A percentile compares a stretch with the other conserved stretches of the same genome.
Evolutionary conservation across 1,140 invertebrate genomes (phyloP).

Genomic region (Homalodisca vitripennis): DNA sequence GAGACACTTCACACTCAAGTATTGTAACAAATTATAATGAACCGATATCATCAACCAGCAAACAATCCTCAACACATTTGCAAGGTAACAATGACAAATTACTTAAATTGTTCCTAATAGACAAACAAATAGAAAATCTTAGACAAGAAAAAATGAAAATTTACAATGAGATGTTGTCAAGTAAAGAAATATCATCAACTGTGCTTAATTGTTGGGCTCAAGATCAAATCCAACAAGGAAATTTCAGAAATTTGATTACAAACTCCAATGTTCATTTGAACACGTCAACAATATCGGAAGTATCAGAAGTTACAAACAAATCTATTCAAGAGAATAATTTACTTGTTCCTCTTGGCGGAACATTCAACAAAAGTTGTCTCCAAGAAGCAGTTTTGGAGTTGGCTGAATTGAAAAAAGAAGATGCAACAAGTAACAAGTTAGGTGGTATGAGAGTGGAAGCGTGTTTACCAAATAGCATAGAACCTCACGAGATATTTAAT

Average conservation of each 20-base stretch:
- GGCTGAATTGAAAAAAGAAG: background rate
- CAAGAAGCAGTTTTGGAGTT: background rate
- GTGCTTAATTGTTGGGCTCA: conserved; percentile 18
- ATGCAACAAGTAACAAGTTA: background rate
- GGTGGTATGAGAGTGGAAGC: background rate
- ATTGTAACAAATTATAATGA: background rate
- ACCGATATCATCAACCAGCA: background rate
- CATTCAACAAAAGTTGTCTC: background rate
- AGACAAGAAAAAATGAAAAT: conserved; percentile 25
- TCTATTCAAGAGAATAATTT: background rate
- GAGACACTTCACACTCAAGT: background rate
- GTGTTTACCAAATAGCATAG: background rate
- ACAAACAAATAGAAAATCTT: conserved; percentile 14
- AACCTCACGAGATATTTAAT: background rate
- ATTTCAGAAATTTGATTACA: background rate
- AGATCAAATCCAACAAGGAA: conserved; percentile 18
- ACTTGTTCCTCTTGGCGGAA: background rate
- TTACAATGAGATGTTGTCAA: conserved; percentile 18
- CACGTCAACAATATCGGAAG: background rate
- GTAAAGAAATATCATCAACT: conserved; percentile 1
- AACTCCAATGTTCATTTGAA: background rate
- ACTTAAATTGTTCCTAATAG: conserved; percentile 18
- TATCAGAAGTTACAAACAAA: background rate
- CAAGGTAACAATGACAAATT: background rate
- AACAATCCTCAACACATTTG: background rate